Evolutionary conservation across 2,797 vertebrate genomes (phyloP).

Genomic region (Amblyraja radiata): DNA sequence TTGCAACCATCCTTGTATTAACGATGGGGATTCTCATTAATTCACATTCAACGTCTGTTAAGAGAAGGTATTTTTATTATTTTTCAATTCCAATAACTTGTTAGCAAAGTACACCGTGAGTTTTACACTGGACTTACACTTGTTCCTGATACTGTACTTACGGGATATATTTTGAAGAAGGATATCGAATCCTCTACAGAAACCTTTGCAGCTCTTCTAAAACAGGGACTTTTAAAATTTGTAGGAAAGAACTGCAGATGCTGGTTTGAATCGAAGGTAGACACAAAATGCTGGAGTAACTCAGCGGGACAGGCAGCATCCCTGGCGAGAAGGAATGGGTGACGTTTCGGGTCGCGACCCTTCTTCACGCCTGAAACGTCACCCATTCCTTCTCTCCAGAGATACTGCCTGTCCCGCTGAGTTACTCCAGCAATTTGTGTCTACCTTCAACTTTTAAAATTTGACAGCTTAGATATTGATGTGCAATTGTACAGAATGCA

Average conservation of each 20-base stretch:
- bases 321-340: too few species aligned
- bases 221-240: neutral
- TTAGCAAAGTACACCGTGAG: neutral
- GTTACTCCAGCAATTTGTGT: too few species aligned
- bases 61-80: constrained; percentile 67
- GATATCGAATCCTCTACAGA: neutral
- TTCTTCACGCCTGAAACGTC: too few species aligned
- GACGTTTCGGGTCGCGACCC: too few species aligned
- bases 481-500: neutral
- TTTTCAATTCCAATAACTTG: neutral
- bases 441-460: neutral
- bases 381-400: too few species aligned
- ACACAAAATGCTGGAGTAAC: too few species aligned
- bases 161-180: neutral
- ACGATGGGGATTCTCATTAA: constrained; percentile 76
- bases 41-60: constrained; percentile 63
- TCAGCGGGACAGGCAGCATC: too few species aligned
- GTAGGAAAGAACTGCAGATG: too few species aligned
- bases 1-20: constrained; percentile 65
- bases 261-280: too few species aligned
- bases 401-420: too few species aligned
- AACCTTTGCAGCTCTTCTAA: neutral
- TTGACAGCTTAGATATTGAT: neutral
- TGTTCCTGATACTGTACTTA: neutral
- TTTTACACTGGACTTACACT: neutral